Evolutionary conservation across 2,113 vertebrate genomes (phyloP), one percentile per base, ranked within the genome.

Genomic region (Chaenocephalus aceratus): DNA sequence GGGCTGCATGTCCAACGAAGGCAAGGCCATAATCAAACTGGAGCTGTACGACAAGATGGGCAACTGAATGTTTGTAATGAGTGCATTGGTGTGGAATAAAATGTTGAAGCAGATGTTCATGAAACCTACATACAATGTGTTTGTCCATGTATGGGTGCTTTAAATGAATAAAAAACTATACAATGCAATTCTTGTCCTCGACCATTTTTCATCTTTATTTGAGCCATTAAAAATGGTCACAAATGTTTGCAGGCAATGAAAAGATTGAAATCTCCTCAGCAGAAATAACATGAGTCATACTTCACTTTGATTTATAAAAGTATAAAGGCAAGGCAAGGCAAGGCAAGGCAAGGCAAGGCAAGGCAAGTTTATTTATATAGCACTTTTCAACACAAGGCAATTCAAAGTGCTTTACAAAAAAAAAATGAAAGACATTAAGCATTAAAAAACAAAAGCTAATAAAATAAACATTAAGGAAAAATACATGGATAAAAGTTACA

Each of bases 1-100:
- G 72, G 89, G 72, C 15, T 88, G 78, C 82, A 93, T 94, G 92
- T 89, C 83, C 1, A 71, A 87, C 0, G 82, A 85, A 26, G 90
- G 91, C 70, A 69, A 4, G 21, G 87, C 91, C 2, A 92, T 94
- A 0, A 2, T 94, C 1, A 94, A 94, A 45, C 4, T 94, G 49
- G 94, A 94, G 78, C 0, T 94, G 44, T 91, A 89, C 5, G 90
- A 94, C 70, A 91, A 52, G 48, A 82, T 88, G 86, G 51, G 69
- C 41, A 9, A 44, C 82, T 77, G 54, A 86, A 9, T 41, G 34
- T 61, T 34, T 48, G 74, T 3, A 4, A 7, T 21, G 23, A 21
- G 56, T 36, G 30, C 44, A 66, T 5, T 48, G 62, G 16, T 56
- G 45, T 73, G 23, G 45, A 45, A 44, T 46, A 16, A 65, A 57